These are phyloP conservation scores for Scleropages formosus DNA, from an alignment of 2,797 vertebrate species.

Conservation along the genomic window DNA sequence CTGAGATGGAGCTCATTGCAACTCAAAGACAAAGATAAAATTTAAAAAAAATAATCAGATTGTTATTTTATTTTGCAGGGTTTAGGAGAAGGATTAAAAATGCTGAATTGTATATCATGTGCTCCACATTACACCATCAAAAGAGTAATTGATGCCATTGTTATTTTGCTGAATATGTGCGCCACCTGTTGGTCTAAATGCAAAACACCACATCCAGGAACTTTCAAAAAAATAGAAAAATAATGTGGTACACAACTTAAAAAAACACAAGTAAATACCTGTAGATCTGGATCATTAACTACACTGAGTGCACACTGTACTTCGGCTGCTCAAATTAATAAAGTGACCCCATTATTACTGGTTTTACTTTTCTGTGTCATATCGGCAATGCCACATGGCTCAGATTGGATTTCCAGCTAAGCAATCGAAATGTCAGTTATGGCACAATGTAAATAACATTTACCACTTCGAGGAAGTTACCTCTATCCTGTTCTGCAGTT, in stretches of 20 bases:
- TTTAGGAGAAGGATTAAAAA: not conserved
- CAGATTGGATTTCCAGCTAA: no score
- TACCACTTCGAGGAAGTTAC: constrained; percentile 58
- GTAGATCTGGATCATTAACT: no score
- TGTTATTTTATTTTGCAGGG: not conserved
- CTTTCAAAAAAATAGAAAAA: not conserved
- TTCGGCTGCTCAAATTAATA: no score
- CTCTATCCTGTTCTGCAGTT: constrained; percentile 91
- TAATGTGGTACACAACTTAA: not conserved
- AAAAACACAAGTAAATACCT: not conserved
- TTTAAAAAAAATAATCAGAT: not conserved
- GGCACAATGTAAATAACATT: no score
- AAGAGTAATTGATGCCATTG: not conserved
- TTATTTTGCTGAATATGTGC: constrained; percentile 36
- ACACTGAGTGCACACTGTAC: no score
- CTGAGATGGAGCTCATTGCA: no score
- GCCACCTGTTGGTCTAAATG: constrained; percentile 58
- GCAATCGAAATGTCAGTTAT: no score
- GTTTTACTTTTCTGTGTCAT: not conserved
- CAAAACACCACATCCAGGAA: constrained; percentile 41
- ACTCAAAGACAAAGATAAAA: constrained; percentile 4
- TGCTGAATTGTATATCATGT: not conserved
- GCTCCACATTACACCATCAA: not conserved
- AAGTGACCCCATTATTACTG: no score
- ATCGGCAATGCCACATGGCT: not conserved